These are phyloP conservation scores for Rhynchomys soricoides DNA, from an alignment of 2,113 vertebrate genomes.

Conservation along the genomic window DNA sequence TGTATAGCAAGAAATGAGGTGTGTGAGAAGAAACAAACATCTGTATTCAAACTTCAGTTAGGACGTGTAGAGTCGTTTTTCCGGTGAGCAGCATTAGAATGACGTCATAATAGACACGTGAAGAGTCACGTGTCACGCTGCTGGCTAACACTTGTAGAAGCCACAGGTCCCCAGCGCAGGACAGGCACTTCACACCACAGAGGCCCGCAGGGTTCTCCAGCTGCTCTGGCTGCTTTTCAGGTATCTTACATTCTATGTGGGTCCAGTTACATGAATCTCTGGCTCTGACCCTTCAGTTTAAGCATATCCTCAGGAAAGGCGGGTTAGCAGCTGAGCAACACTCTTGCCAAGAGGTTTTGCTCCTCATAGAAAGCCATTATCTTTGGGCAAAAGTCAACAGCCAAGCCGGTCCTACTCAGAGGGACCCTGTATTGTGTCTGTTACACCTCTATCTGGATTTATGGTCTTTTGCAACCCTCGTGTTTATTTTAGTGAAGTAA, in stretches of 20 bases:
- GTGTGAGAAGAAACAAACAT: not conserved
- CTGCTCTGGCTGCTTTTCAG: not conserved
- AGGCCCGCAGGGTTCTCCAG: fast-evolving
- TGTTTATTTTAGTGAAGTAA: not conserved
- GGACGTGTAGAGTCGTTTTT: not conserved
- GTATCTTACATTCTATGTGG: not conserved
- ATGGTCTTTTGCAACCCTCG: not conserved
- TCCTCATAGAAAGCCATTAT: not conserved
- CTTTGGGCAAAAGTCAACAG: not conserved
- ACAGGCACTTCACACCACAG: fast-evolving
- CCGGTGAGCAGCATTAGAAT: not conserved
- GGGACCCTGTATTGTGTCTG: not conserved
- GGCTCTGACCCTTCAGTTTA: not conserved
- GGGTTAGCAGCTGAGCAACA: not conserved
- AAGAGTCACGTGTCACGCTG: not conserved
- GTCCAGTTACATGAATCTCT: not conserved
- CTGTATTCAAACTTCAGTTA: not conserved
- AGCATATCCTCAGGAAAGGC: not conserved
- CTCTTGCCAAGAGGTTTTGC: not conserved
- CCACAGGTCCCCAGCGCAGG: not conserved
- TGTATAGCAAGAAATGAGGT: not conserved
- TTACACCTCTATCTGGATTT: not conserved
- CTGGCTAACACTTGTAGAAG: not conserved
- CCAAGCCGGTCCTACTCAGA: not conserved
- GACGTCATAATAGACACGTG: not conserved